Evolutionary conservation across 2,113 vertebrate species (phyloP).

Genomic region (Thinocorus orbignyianus): DNA sequence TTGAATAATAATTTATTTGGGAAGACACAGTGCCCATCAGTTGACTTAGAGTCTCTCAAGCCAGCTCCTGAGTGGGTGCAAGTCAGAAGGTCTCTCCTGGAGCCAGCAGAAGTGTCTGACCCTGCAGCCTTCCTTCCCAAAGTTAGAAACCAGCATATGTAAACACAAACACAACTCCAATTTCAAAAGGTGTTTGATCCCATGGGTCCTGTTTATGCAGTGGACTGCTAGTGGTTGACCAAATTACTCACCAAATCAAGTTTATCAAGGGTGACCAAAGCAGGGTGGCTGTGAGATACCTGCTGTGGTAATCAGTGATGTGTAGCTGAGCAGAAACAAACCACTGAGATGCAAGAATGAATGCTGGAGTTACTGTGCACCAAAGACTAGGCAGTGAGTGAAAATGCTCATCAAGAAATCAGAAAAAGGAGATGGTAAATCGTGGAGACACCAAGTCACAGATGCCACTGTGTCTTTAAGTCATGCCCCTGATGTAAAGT

Average conservation of each 20-base stretch:
- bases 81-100: neutral
- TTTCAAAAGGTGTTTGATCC: neutral
- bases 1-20: neutral
- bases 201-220: neutral
- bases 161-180: neutral
- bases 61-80: accelerated
- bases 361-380: neutral
- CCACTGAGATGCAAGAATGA: neutral
- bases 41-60: neutral
- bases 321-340: neutral
- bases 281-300: neutral
- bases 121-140: accelerated
- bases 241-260: neutral
- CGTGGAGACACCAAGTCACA: neutral
- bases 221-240: neutral
- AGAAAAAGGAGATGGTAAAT: neutral
- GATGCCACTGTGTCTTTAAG: neutral
- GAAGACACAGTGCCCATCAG: neutral
- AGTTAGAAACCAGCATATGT: neutral
- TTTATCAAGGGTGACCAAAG: neutral
- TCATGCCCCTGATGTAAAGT: neutral
- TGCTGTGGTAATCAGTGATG: accelerated
- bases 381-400: neutral
- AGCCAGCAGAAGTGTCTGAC: neutral
- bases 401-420: neutral